Percentiles rank a stretch among this genome's conserved stretches.
These are phyloP conservation scores for Hiodon alosoides DNA, from an alignment of 2,113 vertebrate species.

Conservation along the genomic window DNA sequence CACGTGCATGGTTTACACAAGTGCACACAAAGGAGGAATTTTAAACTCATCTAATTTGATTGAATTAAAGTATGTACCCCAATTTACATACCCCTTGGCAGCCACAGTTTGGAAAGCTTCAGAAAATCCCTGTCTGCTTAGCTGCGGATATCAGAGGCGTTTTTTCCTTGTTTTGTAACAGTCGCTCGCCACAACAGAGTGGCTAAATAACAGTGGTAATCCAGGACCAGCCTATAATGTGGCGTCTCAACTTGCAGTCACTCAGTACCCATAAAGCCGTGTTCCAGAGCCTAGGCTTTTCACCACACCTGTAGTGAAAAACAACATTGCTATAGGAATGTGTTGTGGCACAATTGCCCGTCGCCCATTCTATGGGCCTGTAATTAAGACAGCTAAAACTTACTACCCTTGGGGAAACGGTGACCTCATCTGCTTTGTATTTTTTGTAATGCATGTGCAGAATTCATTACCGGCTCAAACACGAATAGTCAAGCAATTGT, in stretches of 20 bases:
- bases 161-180: constrained; percentile 10
- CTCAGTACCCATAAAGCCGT: too few species aligned
- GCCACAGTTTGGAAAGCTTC: background rate
- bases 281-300: too few species aligned
- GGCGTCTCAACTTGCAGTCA: too few species aligned
- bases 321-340: background rate
- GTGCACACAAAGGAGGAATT: too few species aligned
- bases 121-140: background rate
- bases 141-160: background rate
- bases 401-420: too few species aligned
- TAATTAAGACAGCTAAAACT: background rate
- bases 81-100: background rate
- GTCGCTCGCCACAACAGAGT: background rate
- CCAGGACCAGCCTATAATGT: background rate
- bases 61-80: background rate
- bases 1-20: too few species aligned
- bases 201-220: background rate
- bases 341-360: background rate
- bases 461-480: too few species aligned
- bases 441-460: too few species aligned
- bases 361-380: background rate
- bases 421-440: too few species aligned
- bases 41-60: background rate
- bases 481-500: too few species aligned
- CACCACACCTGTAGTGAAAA: too few species aligned